phyloP scores from a whole-genome alignment of 1,140 invertebrate genomes.

The Musca domestica region DNA sequence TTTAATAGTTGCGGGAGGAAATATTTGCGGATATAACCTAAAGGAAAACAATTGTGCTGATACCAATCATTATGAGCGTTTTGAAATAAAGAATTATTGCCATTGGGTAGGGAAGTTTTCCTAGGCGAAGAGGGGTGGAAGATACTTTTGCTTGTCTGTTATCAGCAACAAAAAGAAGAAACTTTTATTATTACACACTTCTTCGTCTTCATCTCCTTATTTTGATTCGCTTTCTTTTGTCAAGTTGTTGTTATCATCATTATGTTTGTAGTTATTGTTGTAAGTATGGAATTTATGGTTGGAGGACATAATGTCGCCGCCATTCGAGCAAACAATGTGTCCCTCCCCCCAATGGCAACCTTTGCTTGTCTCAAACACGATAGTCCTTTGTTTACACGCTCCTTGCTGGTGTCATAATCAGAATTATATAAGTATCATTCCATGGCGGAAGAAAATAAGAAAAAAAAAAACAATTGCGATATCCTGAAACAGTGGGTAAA shows the following conservation, averaged over 20 bases:
- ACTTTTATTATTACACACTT: conserved; percentile 39
- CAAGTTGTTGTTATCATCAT: conserved; percentile 11
- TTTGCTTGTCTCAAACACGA: not conserved
- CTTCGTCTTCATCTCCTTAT: conserved; percentile 21
- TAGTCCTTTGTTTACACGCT: not conserved
- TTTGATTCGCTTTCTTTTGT: conserved; percentile 16
- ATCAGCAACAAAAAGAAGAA: conserved; percentile 34
- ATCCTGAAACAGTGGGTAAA: too few species aligned
- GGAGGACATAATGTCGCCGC: not conserved
- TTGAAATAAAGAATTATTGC: not conserved
- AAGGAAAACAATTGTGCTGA: conserved; percentile 9
- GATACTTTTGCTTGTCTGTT: conserved; percentile 29
- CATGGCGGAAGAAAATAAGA: not conserved
- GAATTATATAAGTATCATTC: conserved; percentile 24
- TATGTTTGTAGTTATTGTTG: conserved; percentile 10
- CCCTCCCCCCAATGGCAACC: not conserved
- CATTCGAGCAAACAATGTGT: not conserved
- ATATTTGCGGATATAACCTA: not conserved
- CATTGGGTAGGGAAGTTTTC: not conserved
- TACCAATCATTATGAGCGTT: conserved; percentile 3
- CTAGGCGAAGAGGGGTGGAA: not conserved
- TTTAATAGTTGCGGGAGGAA: too few species aligned
- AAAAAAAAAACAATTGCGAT: too few species aligned
- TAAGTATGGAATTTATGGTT: not conserved
- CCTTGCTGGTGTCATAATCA: conserved; percentile 48